Evolutionary conservation across 1,140 invertebrate genomes (phyloP).

Genomic region (Elysia chlorotica): DNA sequence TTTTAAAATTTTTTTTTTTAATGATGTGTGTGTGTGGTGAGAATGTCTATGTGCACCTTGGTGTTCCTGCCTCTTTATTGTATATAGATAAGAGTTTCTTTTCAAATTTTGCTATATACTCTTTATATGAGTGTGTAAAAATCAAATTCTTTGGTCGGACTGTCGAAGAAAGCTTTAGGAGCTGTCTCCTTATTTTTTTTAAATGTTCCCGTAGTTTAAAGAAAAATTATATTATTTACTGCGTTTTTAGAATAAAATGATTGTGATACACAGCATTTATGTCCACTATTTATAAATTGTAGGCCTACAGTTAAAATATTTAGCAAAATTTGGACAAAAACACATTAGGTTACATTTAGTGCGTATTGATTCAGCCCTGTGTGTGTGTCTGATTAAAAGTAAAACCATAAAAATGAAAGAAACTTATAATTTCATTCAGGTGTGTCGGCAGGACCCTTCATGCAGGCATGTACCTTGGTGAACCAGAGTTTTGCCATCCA

Average conservation of each 20-base stretch:
- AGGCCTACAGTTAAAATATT: not conserved
- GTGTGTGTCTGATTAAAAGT: not conserved
- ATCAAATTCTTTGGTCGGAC: too few relatives aligned
- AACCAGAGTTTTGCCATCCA: conserved; percentile 61
- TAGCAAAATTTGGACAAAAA: too few relatives aligned
- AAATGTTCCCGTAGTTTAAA: not conserved
- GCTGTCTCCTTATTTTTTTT: not conserved
- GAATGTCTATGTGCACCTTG: too few relatives aligned
- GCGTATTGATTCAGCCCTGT: not conserved
- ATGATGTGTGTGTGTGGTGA: too few relatives aligned
- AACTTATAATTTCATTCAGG: conserved; percentile 40
- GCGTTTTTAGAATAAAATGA: not conserved
- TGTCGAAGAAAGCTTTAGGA: too few relatives aligned
- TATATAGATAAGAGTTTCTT: too few relatives aligned
- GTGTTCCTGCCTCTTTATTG: too few relatives aligned
- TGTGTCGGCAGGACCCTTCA: conserved; percentile 62
- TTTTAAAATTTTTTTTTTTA: too few relatives aligned
- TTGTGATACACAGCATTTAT: not conserved
- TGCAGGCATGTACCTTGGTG: conserved; percentile 61
- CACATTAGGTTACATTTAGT: not conserved
- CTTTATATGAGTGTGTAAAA: too few relatives aligned
- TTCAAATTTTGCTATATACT: too few relatives aligned
- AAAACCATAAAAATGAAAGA: not conserved
- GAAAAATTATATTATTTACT: not conserved
- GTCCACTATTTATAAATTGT: too few relatives aligned